These are phyloP conservation scores for Limnephilus lunatus DNA, from an alignment of 2,888 invertebrate genomes.

Conservation along the genomic window DNA sequence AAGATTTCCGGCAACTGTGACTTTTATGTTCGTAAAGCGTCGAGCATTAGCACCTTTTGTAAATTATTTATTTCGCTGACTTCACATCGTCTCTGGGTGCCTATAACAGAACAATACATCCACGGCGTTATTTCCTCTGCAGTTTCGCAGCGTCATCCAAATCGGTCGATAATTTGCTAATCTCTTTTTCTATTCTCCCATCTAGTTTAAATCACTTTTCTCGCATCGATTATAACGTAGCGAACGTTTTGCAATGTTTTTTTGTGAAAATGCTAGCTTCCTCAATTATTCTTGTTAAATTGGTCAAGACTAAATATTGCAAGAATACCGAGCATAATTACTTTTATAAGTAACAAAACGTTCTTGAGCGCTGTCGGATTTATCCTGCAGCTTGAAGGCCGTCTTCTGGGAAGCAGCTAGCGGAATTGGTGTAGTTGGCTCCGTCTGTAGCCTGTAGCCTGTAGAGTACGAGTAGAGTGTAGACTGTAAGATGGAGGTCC, in stretches of 20 bases:
- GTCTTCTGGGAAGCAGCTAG: neutral
- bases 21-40: neutral
- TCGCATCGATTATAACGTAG: neutral
- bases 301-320: neutral
- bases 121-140: neutral
- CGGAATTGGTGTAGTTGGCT: neutral
- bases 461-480: no score
- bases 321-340: neutral
- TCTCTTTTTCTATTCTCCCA: neutral
- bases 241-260: neutral
- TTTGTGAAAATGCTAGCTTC: neutral
- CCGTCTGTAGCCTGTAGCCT: neutral
- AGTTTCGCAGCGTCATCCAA: neutral
- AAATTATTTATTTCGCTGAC: neutral
- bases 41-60: neutral
- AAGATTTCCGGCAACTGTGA: slow-evolving; percentile 4
- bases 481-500: neutral
- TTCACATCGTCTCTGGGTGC: neutral
- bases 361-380: neutral
- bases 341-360: neutral
- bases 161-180: neutral
- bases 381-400: neutral
- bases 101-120: neutral
- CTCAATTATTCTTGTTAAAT: neutral
- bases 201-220: neutral